phyloP scores from a whole-genome alignment of 2,113 vertebrate species.

The Sardina pilchardus region DNA sequence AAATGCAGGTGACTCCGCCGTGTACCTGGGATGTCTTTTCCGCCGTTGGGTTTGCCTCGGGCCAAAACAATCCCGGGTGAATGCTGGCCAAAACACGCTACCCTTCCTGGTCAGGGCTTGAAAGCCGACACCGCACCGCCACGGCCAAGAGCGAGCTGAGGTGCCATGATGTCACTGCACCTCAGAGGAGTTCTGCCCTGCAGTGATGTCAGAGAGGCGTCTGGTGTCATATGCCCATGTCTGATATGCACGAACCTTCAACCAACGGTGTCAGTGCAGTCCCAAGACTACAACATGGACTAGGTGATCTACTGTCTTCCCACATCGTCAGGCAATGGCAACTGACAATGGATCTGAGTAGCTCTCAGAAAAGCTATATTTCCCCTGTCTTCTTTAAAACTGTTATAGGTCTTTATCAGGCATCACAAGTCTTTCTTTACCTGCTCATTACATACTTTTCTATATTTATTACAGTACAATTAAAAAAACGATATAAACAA shows the following conservation, averaged over 20 bases:
- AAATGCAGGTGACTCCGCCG: constrained; percentile 45
- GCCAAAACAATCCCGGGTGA: constrained; percentile 54
- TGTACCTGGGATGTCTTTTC: constrained; percentile 45
- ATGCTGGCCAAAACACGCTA: constrained; percentile 17
- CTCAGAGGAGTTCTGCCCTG: constrained; percentile 25
- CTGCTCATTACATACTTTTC: background rate
- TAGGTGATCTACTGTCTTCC: background rate
- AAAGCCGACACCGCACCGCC: constrained; percentile 23
- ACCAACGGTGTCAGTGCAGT: background rate
- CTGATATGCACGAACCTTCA: background rate
- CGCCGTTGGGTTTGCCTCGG: constrained; percentile 56
- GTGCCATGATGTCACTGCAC: constrained; percentile 43
- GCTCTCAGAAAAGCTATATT: background rate
- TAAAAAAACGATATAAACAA: background rate
- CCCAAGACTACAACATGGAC: background rate
- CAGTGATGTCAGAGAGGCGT: constrained; percentile 45
- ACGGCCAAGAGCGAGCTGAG: constrained; percentile 4
- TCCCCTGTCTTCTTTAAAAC: background rate
- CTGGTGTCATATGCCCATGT: background rate
- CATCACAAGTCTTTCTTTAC: background rate
- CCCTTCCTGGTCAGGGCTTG: constrained; percentile 10
- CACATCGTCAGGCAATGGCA: constrained; percentile 3
- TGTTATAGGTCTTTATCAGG: background rate
- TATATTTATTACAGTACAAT: background rate
- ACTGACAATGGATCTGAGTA: background rate